Percentiles rank a stretch among this genome's conserved stretches.
Evolutionary conservation across 1,140 invertebrate genomes (phyloP).

Genomic region (Vanessa atalanta): DNA sequence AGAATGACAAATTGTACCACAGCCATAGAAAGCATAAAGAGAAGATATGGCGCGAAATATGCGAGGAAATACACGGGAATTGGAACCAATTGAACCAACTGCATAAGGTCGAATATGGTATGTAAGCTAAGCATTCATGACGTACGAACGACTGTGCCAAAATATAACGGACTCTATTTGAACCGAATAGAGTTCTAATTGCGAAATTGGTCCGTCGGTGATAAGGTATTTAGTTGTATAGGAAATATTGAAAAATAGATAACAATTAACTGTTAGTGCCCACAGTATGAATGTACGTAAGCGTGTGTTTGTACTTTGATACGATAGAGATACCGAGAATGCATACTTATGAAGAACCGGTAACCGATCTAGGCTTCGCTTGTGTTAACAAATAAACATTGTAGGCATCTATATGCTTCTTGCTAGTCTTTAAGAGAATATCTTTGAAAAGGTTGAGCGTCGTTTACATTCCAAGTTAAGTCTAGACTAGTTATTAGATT

Average conservation of each 20-base stretch:
- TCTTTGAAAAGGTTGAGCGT: too few relatives aligned
- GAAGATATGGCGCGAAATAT: conserved; percentile 11
- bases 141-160: not conserved
- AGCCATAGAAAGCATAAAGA: conserved; percentile 5
- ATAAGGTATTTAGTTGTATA: conserved; percentile 8
- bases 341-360: not conserved
- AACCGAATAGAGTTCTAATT: not conserved
- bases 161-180: not conserved
- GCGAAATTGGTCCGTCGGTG: not conserved
- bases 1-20: conserved; percentile 9
- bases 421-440: too few relatives aligned
- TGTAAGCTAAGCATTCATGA: not conserved
- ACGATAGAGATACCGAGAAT: conserved; percentile 1
- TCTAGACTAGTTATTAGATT: too few relatives aligned
- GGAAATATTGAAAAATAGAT: conserved; percentile 15
- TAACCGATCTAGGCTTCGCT: not conserved
- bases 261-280: conserved; percentile 3
- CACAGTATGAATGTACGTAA: conserved; percentile 5
- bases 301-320: not conserved
- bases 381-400: not conserved
- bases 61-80: conserved; percentile 1
- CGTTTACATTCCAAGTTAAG: too few relatives aligned
- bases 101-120: conserved; percentile 5
- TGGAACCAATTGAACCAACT: conserved; percentile 1
- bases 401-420: not conserved